Percentiles rank a stretch among this genome's conserved stretches.
phyloP scores from a whole-genome alignment of 2,888 invertebrate genomes.

The Melitaea athalia region DNA sequence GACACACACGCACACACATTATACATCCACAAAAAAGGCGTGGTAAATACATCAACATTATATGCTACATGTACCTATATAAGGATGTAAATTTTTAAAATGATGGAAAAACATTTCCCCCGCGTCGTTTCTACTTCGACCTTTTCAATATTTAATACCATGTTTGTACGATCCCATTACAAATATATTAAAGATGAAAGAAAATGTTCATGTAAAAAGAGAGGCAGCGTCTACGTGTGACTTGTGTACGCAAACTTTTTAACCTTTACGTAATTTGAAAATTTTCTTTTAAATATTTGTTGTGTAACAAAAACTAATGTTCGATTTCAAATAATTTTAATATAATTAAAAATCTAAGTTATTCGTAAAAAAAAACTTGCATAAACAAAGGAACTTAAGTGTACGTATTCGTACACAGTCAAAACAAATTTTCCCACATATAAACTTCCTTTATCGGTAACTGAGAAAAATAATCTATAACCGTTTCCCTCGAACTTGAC shows the following conservation, averaged over 20 bases:
- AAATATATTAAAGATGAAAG: neutral
- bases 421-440: no score
- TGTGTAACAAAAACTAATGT: neutral
- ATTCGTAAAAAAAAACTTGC: no score
- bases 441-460: no score
- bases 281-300: neutral
- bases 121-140: neutral
- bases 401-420: no score
- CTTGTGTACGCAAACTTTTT: neutral
- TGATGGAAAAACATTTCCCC: neutral
- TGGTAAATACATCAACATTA: neutral
- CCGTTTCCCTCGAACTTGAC: no score
- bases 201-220: neutral
- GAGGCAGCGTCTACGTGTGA: no score
- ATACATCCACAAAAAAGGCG: no score
- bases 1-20: no score
- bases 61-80: neutral
- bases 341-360: no score
- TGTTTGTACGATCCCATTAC: neutral
- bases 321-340: neutral
- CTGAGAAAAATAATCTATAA: no score
- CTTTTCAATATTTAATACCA: slow-evolving; percentile 17
- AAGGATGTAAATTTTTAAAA: neutral
- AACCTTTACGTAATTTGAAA: no score
- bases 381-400: no score